A percentile compares a stretch with the other conserved stretches of the same genome.
Conservation (phyloP, 2,797 vertebrate species). For the Pseudomugil gertrudae region DNA sequence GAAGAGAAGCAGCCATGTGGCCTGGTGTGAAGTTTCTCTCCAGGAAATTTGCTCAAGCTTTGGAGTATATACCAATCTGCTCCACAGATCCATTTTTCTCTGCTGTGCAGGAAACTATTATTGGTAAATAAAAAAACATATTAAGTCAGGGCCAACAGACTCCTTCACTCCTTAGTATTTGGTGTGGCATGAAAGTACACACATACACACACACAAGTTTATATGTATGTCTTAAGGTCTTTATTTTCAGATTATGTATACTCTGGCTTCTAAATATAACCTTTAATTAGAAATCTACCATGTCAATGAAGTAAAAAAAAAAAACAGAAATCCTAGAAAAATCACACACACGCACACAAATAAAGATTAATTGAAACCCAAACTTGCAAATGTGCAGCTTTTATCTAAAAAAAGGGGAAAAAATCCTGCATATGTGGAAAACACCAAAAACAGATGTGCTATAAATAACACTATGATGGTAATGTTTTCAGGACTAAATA, state of each 20-base stretch:
- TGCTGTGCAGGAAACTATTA: not conserved
- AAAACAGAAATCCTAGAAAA: too few species aligned
- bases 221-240: too few species aligned
- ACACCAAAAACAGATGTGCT: not conserved
- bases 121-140: slow-evolving; percentile 1
- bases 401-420: not conserved
- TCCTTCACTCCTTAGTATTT: slow-evolving; percentile 10
- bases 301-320: too few species aligned
- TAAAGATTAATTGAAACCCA: not conserved
- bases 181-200: not conserved
- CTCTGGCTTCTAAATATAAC: not conserved
- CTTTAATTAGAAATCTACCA: not conserved
- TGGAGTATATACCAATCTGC: slow-evolving; percentile 16
- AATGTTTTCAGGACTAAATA: not conserved
- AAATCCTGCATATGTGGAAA: not conserved
- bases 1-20: slow-evolving; percentile 10
- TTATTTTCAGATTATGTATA: not conserved
- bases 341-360: not conserved
- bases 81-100: not conserved
- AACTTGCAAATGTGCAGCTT: too few species aligned
- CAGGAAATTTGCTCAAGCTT: not conserved
- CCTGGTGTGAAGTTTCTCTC: slow-evolving; percentile 5
- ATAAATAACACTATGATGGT: not conserved
- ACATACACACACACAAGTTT: slow-evolving; percentile 8
- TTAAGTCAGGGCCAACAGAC: slow-evolving; percentile 2